phyloP scores from a whole-genome alignment of 1,140 invertebrate genomes.

The Anoplolepis gracilipes region DNA sequence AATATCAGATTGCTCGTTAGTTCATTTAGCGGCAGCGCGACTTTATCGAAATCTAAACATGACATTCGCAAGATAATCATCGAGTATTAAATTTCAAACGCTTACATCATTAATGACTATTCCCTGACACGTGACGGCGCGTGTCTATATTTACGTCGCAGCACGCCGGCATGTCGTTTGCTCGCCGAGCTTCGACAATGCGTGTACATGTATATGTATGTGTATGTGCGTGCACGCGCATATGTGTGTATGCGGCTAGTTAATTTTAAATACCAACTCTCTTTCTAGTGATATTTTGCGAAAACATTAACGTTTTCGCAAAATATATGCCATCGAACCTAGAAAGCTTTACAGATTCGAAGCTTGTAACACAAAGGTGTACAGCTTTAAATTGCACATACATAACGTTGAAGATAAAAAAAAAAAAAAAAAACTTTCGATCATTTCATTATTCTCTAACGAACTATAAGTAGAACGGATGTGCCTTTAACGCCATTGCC shows the following conservation, averaged over 20 bases:
- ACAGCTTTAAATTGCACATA: neutral
- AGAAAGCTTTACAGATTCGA: conserved; percentile 62
- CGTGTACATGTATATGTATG: no score
- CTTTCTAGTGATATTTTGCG: conserved; percentile 34
- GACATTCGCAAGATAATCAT: conserved; percentile 41
- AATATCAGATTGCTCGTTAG: conserved; percentile 57
- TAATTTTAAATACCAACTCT: conserved; percentile 71
- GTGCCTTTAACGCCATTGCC: conserved; percentile 17
- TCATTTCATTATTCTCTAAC: neutral
- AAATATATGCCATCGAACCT: conserved; percentile 52
- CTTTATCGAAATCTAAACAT: conserved; percentile 53
- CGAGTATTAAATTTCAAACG: conserved; percentile 56
- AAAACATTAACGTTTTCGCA: conserved; percentile 59
- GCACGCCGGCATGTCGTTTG: conserved; percentile 8
- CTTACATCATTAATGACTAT: conserved; percentile 67
- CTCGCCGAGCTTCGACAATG: conserved; percentile 5
- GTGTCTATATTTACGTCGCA: conserved; percentile 68
- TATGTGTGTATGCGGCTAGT: neutral
- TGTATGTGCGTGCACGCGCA: no score
- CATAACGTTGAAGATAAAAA: conserved; percentile 27
- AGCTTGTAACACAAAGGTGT: conserved; percentile 29
- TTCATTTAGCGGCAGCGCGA: conserved; percentile 21
- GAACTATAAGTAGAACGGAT: neutral
- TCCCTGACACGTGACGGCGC: conserved; percentile 60
- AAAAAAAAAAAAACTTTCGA: conserved; percentile 33